Evolutionary conservation across 2,113 vertebrate genomes (phyloP).

Genomic region (Pao palembangensis): DNA sequence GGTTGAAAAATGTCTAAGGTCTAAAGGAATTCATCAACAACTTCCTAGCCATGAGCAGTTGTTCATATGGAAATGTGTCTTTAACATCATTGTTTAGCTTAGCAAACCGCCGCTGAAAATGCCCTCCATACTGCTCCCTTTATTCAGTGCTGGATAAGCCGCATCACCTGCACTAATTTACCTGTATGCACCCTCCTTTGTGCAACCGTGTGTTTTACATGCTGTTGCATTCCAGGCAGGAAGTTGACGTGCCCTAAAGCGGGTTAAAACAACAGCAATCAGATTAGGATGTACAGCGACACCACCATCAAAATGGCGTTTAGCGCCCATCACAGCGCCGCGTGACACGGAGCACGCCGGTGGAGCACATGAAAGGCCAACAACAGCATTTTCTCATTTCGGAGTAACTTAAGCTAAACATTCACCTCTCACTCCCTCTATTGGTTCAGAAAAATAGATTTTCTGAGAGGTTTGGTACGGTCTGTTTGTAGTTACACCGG

Average conservation of each 20-base stretch:
- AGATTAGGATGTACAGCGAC: slow-evolving; percentile 71
- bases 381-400: slow-evolving; percentile 79
- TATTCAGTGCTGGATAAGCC: not conserved
- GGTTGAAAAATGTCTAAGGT: too few relatives aligned
- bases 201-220: slow-evolving; percentile 22
- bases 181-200: slow-evolving; percentile 19
- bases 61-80: not conserved
- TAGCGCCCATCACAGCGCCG: slow-evolving; percentile 56
- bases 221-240: slow-evolving; percentile 62
- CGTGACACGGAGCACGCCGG: slow-evolving; percentile 46
- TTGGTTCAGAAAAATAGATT: slow-evolving; percentile 68
- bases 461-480: slow-evolving; percentile 67
- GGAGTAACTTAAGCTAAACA: slow-evolving; percentile 76
- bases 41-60: not conserved
- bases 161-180: slow-evolving; percentile 18
- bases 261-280: slow-evolving; percentile 65
- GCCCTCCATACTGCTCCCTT: not conserved
- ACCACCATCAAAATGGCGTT: slow-evolving; percentile 73
- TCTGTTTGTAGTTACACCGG: slow-evolving; percentile 78
- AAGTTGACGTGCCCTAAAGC: slow-evolving; percentile 69
- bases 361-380: slow-evolving; percentile 69
- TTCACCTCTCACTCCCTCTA: slow-evolving; percentile 59
- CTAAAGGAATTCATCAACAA: too few relatives aligned
- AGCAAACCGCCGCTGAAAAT: slow-evolving; percentile 8
- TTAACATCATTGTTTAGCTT: slow-evolving; percentile 12